phyloP scores from a whole-genome alignment of 1,140 invertebrate genomes.

The Trichomalopsis sarcophagae region DNA sequence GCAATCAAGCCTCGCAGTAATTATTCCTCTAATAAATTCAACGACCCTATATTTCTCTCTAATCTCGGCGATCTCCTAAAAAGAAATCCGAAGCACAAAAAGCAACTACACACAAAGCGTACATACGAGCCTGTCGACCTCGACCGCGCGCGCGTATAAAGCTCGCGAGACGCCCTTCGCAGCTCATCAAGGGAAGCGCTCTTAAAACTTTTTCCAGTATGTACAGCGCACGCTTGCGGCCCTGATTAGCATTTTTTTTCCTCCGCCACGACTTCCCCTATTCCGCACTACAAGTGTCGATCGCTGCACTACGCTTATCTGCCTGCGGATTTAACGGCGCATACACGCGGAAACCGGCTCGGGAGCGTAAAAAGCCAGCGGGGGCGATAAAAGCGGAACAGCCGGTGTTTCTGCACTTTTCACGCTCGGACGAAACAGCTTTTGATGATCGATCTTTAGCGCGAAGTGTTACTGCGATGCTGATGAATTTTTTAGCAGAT shows the following conservation, averaged over 20 bases:
- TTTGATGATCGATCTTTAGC: not conserved
- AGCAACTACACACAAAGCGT: not conserved
- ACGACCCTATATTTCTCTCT: not conserved
- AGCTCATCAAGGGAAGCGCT: not conserved
- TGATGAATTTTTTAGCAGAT: too few relatives aligned
- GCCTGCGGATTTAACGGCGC: not conserved
- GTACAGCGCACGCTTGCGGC: too few relatives aligned
- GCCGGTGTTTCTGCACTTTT: slow-evolving; percentile 2
- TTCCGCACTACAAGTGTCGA: too few relatives aligned
- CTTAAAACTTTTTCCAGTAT: too few relatives aligned
- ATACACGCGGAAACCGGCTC: not conserved
- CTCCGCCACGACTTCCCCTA: too few relatives aligned
- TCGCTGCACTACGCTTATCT: not conserved
- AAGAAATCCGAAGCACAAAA: not conserved
- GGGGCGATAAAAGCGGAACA: not conserved
- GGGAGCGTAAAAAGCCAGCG: not conserved
- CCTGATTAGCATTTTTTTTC: too few relatives aligned
- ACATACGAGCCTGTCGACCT: not conserved
- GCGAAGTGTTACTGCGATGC: too few relatives aligned
- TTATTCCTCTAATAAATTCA: not conserved
- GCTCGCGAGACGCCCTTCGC: not conserved
- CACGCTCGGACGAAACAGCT: not conserved
- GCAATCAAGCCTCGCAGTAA: not conserved
- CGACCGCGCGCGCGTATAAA: too few relatives aligned
- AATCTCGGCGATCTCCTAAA: not conserved